phyloP scores from a whole-genome alignment of 2,888 invertebrate genomes.

The Pandemis cinnamomeana region DNA sequence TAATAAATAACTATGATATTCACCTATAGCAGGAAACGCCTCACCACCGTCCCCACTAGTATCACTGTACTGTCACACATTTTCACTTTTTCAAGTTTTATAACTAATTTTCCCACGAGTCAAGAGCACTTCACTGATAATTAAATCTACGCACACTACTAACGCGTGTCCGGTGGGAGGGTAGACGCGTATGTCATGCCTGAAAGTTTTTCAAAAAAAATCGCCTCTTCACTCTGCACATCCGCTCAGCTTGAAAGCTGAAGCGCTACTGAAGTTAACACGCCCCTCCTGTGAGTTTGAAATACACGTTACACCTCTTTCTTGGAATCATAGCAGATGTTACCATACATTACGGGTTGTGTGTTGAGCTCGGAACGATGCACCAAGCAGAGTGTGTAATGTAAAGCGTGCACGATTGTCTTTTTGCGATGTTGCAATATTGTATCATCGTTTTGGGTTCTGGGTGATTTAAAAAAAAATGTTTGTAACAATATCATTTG shows the following conservation, averaged over 20 bases:
- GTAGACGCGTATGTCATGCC: constrained; percentile 52
- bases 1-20: constrained; percentile 48
- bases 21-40: constrained; percentile 65
- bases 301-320: constrained; percentile 24
- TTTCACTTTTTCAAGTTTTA: constrained; percentile 25
- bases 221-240: constrained; percentile 56
- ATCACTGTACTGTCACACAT: constrained; percentile 48
- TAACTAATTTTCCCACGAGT: constrained; percentile 22
- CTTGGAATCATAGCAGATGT: constrained; percentile 13
- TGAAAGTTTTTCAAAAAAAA: constrained; percentile 66
- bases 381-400: not conserved
- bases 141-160: constrained; percentile 8
- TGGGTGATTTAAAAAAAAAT: too few relatives aligned
- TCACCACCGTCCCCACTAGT: constrained; percentile 50
- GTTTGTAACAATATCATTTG: too few relatives aligned
- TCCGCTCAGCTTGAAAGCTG: constrained; percentile 66
- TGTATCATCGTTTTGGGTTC: too few relatives aligned
- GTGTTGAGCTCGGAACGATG: not conserved
- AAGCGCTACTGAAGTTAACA: constrained; percentile 65
- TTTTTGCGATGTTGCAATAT: not conserved
- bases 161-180: constrained; percentile 2
- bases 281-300: constrained; percentile 30
- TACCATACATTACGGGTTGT: constrained; percentile 23
- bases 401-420: not conserved
- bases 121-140: constrained; percentile 30